Conservation (phyloP, 2,888 invertebrate genomes). For the Trissolcus japonicus region DNA sequence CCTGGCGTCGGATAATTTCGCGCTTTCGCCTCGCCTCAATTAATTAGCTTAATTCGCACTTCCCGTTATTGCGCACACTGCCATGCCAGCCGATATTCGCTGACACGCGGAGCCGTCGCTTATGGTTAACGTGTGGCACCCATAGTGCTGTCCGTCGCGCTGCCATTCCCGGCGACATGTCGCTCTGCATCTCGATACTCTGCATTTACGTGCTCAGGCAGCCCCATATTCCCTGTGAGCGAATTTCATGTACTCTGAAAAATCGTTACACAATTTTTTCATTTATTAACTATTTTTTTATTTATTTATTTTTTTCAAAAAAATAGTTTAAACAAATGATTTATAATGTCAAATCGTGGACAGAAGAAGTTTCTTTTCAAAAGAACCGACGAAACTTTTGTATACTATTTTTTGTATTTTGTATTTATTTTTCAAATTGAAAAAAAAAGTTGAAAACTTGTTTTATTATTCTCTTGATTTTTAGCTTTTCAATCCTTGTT, state of each 20-base stretch:
- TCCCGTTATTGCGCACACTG: constrained; percentile 66
- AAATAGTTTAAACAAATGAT: no score
- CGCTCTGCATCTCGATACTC: constrained; percentile 71
- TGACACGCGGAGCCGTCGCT: constrained; percentile 52
- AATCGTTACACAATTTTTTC: constrained; percentile 4
- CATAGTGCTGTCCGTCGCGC: constrained; percentile 56
- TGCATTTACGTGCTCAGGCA: constrained; percentile 69
- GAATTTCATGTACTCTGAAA: constrained; percentile 41
- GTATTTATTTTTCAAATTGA: no score
- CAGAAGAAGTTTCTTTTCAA: no score
- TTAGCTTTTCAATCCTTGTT: no score
- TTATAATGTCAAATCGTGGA: no score
- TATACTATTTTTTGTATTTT: no score
- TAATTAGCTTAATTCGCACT: constrained; percentile 72
- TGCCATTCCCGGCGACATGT: constrained; percentile 67
- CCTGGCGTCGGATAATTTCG: constrained; percentile 65
- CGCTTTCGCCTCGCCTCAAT: constrained; percentile 68
- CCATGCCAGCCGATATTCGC: constrained; percentile 43
- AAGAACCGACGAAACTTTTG: no score
- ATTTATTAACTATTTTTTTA: neutral
- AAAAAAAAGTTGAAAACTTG: no score
- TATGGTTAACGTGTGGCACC: constrained; percentile 53
- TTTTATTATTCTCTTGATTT: no score
- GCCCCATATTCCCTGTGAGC: constrained; percentile 8
- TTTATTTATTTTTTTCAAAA: neutral